These are phyloP conservation scores for Magallana gigas DNA, from an alignment of 1,140 invertebrate species.

Conservation along the genomic window DNA sequence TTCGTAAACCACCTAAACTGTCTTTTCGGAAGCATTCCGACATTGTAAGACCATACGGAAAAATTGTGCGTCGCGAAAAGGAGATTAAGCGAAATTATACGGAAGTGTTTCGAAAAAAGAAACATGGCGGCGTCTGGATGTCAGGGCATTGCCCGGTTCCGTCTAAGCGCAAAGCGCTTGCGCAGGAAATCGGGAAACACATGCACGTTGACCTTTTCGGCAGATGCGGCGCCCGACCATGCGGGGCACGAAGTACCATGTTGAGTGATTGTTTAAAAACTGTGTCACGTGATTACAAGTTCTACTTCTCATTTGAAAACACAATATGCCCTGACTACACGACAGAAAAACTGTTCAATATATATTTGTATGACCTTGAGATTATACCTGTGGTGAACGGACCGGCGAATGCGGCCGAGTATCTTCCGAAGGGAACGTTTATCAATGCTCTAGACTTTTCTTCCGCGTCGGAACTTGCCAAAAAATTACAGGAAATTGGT, in stretches of 20 bases:
- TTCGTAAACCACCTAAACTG: slow-evolving; percentile 74
- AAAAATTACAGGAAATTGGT: slow-evolving; percentile 76
- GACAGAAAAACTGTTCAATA: slow-evolving; percentile 90
- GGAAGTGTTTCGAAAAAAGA: slow-evolving; percentile 68
- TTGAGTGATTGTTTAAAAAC: slow-evolving; percentile 33
- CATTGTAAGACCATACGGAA: slow-evolving; percentile 53
- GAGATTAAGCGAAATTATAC: slow-evolving; percentile 35
- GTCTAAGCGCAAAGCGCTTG: slow-evolving; percentile 77
- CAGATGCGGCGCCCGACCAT: slow-evolving; percentile 85
- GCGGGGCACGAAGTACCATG: slow-evolving; percentile 71
- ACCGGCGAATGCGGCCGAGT: slow-evolving; percentile 80
- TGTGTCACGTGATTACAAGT: slow-evolving; percentile 59
- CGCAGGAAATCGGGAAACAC: slow-evolving; percentile 70
- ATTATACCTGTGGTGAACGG: slow-evolving; percentile 87
- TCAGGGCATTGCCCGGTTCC: slow-evolving; percentile 97
- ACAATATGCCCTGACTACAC: slow-evolving; percentile 97
- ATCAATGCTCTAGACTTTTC: slow-evolving; percentile 82
- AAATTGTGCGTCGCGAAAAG: slow-evolving; percentile 36
- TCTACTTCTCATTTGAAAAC: slow-evolving; percentile 84
- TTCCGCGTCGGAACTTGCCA: slow-evolving; percentile 79
- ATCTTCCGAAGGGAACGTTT: slow-evolving; percentile 85
- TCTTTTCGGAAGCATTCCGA: slow-evolving; percentile 84
- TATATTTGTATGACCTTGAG: slow-evolving; percentile 51
- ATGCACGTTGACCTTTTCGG: slow-evolving; percentile 96
- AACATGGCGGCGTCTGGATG: slow-evolving; percentile 91